Base-by-base conservation (phyloP, 2,888 invertebrate species). In the Macrosiphum euphorbiae region DNA sequence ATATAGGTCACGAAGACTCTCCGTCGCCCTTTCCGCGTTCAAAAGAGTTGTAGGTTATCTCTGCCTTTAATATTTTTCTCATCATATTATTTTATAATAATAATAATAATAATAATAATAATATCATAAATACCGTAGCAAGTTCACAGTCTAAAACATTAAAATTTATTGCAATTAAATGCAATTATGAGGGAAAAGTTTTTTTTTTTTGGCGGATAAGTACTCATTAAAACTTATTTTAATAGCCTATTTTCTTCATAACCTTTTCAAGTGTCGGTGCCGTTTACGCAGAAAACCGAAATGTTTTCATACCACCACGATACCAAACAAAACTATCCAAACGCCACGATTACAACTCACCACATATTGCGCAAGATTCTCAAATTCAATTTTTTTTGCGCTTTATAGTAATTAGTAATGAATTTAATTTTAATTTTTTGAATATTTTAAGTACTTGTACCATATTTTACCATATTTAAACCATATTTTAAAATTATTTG, bases 141-240 rank as follows among this genome's bases (percentile, higher is more conserved):
- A 61, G 47, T 16, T 85, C 52, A 5, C 58, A 26, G 85, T 16
- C 50, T 85, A 67, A 50, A 50, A 50, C 41, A 87, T 61, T 86
- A 87, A 87, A 87, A 92, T 50, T 50, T 47, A 61, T 87, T 16
- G 58, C 91, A 86, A 86, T 61, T 86, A 91, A 91, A 86, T 26
- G 91, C 87, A 44, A 87, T 86, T 91, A 91, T 47, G 86, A 26
- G 41, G 3, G 44, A 61, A 61, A 91, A 92, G 61, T 87, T 92
- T 86, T 47, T 84, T 91, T 91, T 47, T 90, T 78, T 28, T 44
- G 16, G 28, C 44, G 28, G 20, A 20, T 0, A 52, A 84, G 28
- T 84, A 61, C n/a, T 92, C 92, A 35, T 92, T 87, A 92, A 92
- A 92, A 87, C 61, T 92, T 87, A 61, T 87, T 87, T 58, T 61